Conservation (phyloP, 2,113 vertebrate genomes). For the Terrapene triunguis region DNA sequence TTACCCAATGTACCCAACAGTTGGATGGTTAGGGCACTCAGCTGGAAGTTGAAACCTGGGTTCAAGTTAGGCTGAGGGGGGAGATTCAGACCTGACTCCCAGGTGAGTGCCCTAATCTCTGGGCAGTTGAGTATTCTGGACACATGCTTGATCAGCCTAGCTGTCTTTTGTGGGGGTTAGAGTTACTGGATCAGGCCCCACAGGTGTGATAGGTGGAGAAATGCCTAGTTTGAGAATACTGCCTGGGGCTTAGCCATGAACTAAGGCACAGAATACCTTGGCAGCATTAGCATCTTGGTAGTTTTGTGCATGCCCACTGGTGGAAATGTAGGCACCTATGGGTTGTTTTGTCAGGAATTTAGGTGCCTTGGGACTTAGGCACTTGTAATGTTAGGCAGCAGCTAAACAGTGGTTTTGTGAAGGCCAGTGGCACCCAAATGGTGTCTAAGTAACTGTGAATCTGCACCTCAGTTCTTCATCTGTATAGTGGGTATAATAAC, state of each 20-base stretch:
- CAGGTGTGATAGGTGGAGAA: background rate
- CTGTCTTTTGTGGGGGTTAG: background rate
- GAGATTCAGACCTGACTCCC: background rate
- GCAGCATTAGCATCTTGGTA: background rate
- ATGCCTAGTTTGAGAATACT: background rate
- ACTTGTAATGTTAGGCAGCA: background rate
- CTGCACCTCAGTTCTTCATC: background rate
- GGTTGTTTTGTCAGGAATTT: background rate
- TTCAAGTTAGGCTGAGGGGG: background rate
- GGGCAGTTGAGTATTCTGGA: background rate
- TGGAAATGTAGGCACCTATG: background rate
- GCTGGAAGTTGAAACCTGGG: background rate
- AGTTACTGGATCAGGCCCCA: background rate
- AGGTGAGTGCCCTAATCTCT: background rate
- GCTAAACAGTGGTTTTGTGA: background rate
- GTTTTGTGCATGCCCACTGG: background rate
- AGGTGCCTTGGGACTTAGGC: background rate
- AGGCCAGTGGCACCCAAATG: background rate
- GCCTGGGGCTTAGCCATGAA: background rate
- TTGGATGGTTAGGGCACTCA: background rate
- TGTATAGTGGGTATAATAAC: background rate
- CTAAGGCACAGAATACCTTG: background rate
- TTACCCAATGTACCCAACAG: background rate
- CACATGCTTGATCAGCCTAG: background rate
- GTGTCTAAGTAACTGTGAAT: background rate